phyloP scores from a whole-genome alignment of 2,113 vertebrate genomes.

The Bubo bubo region DNA sequence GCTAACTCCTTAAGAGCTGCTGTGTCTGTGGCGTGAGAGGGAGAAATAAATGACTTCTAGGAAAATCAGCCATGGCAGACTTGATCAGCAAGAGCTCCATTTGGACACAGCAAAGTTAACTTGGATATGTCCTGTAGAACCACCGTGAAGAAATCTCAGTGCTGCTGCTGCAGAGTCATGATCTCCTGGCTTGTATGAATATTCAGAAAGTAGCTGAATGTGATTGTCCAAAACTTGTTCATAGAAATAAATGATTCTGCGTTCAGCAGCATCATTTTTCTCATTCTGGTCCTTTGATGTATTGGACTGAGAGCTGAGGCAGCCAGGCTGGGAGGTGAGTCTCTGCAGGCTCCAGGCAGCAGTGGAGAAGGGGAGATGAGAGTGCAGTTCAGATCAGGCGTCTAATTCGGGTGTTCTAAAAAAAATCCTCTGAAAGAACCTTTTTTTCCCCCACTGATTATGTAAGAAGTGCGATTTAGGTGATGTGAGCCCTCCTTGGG shows the following conservation, averaged over 20 bases:
- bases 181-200: background rate
- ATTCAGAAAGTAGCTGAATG: background rate
- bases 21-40: background rate
- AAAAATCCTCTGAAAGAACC: background rate
- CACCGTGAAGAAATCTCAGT: background rate
- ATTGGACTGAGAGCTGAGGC: background rate
- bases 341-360: background rate
- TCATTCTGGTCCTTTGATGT: rapidly evolving
- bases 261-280: background rate
- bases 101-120: rapidly evolving
- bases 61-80: background rate
- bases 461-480: background rate
- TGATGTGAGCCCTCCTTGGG: background rate
- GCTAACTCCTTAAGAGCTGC: background rate
- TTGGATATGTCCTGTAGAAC: background rate
- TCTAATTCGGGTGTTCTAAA: background rate
- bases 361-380: background rate
- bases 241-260: background rate
- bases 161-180: background rate
- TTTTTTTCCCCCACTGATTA: background rate
- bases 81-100: rapidly evolving
- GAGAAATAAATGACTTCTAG: background rate
- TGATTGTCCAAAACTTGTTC: background rate
- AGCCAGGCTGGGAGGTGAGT: background rate
- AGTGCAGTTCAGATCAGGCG: background rate